A percentile compares a stretch with the other conserved stretches of the same genome.
phyloP scores from a whole-genome alignment of 2,888 invertebrate species.

The Automeris io region DNA sequence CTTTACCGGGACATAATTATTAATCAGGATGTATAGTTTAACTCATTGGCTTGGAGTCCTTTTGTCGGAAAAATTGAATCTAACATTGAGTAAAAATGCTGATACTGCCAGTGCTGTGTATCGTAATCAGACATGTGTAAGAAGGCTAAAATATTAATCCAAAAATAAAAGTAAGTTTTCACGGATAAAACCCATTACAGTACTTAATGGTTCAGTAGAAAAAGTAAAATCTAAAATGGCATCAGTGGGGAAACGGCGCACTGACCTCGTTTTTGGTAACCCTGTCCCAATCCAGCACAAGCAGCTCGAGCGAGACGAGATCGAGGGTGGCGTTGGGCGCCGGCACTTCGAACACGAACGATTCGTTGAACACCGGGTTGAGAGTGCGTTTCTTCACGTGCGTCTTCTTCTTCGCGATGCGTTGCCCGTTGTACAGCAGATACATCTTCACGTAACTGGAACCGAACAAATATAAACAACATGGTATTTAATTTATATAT shows the following conservation, averaged over 20 bases:
- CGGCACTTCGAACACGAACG: slow-evolving; percentile 98
- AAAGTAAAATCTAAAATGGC: too few species aligned
- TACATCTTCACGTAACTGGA: slow-evolving; percentile 93
- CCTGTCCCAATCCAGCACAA: slow-evolving; percentile 97
- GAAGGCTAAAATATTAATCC: too few species aligned
- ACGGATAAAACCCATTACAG: too few species aligned
- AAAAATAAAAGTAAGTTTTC: too few species aligned
- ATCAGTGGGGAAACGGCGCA: neutral
- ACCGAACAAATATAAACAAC: neutral
- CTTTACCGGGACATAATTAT: too few species aligned
- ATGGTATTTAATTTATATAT: neutral
- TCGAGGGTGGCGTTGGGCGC: slow-evolving; percentile 84
- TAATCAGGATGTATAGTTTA: too few species aligned
- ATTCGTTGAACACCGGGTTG: slow-evolving; percentile 99
- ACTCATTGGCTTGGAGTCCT: too few species aligned
- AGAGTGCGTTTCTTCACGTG: slow-evolving; percentile 98
- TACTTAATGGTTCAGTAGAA: too few species aligned
- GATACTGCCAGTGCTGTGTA: too few species aligned
- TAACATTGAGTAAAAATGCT: too few species aligned
- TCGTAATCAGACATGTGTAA: too few species aligned
- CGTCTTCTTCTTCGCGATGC: slow-evolving; percentile 99
- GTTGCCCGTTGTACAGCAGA: slow-evolving; percentile 96
- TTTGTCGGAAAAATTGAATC: too few species aligned
- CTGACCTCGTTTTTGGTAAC: slow-evolving; percentile 98
- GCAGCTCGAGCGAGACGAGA: slow-evolving; percentile 90